Percentiles rank a stretch among this genome's conserved stretches.
Conservation (phyloP, 2,113 vertebrate genomes). For the Lepisosteus osseus region DNA sequence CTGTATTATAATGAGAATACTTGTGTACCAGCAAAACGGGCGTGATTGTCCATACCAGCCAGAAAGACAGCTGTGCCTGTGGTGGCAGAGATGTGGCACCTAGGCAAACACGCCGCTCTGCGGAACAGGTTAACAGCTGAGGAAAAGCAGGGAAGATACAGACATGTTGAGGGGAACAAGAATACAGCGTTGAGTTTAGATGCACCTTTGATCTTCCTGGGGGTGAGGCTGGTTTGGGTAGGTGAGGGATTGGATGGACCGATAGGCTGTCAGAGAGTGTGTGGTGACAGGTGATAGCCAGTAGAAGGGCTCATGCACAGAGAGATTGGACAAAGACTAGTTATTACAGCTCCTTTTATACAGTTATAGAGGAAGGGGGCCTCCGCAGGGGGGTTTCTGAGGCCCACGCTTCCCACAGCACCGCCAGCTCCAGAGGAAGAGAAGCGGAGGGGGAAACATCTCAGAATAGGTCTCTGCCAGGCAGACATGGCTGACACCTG, state of each 20-base stretch:
- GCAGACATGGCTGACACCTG: too few species aligned
- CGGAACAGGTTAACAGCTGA: too few species aligned
- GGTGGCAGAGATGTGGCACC: too few species aligned
- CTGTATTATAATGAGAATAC: too few species aligned
- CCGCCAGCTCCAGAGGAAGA: background rate
- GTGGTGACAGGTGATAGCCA: conserved; percentile 23
- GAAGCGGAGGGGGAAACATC: background rate
- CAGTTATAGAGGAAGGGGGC: conserved; percentile 46
- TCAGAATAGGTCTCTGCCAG: background rate
- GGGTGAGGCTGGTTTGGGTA: background rate
- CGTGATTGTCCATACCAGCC: too few species aligned
- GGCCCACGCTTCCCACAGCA: background rate
- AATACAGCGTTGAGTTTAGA: background rate
- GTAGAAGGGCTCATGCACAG: conserved; percentile 25
- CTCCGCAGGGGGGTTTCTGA: conserved; percentile 44
- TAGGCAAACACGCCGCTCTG: too few species aligned
- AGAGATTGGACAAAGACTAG: conserved; percentile 40
- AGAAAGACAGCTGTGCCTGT: too few species aligned
- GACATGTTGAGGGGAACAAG: background rate
- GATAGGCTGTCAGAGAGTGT: conserved; percentile 1
- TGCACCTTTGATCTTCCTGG: background rate
- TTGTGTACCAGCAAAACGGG: too few species aligned
- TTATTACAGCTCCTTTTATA: conserved; percentile 32
- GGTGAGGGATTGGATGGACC: background rate
- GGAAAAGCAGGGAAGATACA: too few species aligned